These are phyloP conservation scores for Acronicta psi DNA, from an alignment of 2,888 invertebrate genomes.

Conservation along the genomic window DNA sequence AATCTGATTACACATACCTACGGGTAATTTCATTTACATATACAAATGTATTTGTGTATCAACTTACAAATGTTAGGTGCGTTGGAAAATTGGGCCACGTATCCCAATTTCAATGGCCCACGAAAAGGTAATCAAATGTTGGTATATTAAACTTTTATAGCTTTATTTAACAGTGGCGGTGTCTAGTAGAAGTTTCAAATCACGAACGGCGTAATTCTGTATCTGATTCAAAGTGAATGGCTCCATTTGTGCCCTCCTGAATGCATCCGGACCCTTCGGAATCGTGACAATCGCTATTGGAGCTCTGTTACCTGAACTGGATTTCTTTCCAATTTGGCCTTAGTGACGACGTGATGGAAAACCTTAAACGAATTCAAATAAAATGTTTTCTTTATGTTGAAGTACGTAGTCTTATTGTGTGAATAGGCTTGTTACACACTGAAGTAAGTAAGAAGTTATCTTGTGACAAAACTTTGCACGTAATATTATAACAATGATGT, in stretches of 20 bases:
- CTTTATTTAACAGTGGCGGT: conserved; percentile 58
- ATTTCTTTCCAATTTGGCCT: conserved; percentile 53
- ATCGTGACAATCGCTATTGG: conserved; percentile 65
- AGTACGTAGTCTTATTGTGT: conserved; percentile 16
- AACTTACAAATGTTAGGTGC: conserved; percentile 1
- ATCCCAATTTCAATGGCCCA: conserved; percentile 28
- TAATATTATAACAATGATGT: too few relatives aligned
- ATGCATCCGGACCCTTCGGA: conserved; percentile 79
- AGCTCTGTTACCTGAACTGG: conserved; percentile 57
- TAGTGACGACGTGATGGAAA: conserved; percentile 51
- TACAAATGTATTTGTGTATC: conserved; percentile 7
- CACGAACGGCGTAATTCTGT: conserved; percentile 74
- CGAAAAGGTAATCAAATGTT: conserved; percentile 44
- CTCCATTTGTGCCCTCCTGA: conserved; percentile 73
- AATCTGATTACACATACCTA: neutral
- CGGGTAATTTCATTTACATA: neutral
- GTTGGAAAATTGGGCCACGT: conserved; percentile 17
- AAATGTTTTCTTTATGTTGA: conserved; percentile 34
- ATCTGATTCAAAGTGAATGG: conserved; percentile 80
- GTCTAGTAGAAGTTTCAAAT: conserved; percentile 71
- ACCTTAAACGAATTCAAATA: conserved; percentile 44
- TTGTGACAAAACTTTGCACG: too few relatives aligned
- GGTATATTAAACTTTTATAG: conserved; percentile 55
- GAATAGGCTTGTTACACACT: conserved; percentile 8
- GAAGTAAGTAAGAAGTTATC: neutral